Conservation (phyloP, 2,113 vertebrate genomes). For the Cepphus grylle region DNA sequence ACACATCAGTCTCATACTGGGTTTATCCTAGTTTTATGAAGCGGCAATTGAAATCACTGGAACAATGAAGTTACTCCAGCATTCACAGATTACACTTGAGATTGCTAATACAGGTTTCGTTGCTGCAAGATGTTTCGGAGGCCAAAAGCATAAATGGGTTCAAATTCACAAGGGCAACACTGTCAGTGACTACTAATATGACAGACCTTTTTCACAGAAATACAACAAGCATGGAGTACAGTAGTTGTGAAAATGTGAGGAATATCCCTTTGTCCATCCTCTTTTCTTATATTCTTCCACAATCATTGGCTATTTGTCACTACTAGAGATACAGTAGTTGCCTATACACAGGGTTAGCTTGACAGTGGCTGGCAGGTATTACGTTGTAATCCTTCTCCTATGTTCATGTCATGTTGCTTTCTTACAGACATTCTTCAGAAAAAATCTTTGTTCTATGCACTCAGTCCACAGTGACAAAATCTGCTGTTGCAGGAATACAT, state of each 20-base stretch:
- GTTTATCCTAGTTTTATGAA: neutral
- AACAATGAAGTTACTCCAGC: neutral
- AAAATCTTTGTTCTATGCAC: neutral
- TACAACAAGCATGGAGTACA: neutral
- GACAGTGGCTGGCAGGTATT: neutral
- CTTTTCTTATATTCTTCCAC: neutral
- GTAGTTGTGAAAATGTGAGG: accelerated
- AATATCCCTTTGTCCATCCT: neutral
- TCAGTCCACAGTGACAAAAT: neutral
- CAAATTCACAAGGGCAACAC: neutral
- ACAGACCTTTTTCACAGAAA: accelerated
- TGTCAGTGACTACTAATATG: neutral
- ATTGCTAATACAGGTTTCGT: neutral
- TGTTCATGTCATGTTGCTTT: neutral
- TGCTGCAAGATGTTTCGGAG: neutral
- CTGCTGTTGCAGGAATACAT: neutral
- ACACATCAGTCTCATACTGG: neutral
- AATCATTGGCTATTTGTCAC: neutral
- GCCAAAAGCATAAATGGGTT: neutral
- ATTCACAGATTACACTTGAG: neutral
- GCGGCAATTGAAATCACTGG: neutral
- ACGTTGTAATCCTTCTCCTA: neutral
- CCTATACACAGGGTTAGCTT: neutral
- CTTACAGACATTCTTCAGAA: neutral
- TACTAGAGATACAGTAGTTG: neutral